Conservation (phyloP, 2,797 vertebrate genomes). For the Paguma larvata region DNA sequence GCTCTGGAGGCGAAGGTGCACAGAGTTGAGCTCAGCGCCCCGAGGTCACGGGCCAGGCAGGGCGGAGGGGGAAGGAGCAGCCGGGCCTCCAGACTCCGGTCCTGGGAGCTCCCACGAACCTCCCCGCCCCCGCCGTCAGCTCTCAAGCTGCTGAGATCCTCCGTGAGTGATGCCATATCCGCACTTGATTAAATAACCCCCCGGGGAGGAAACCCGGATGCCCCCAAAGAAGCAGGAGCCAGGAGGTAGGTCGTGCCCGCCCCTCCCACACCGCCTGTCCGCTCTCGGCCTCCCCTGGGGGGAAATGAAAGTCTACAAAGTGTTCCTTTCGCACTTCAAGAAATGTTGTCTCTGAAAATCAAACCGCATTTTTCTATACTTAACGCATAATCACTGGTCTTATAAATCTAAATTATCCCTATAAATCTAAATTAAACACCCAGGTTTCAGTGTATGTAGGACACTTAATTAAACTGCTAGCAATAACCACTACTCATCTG, state of each 20-base stretch:
- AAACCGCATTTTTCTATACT: constrained; percentile 85
- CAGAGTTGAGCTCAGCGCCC: neutral
- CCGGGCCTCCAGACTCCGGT: neutral
- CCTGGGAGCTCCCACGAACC: no score
- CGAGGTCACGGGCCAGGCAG: no score
- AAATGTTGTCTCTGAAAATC: constrained; percentile 87
- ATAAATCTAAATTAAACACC: constrained; percentile 88
- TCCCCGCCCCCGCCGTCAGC: accelerated
- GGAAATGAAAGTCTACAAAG: constrained; percentile 82
- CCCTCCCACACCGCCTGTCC: neutral
- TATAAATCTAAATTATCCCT: constrained; percentile 87
- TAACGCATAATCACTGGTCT: constrained; percentile 84
- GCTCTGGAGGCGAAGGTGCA: neutral
- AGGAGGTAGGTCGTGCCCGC: neutral
- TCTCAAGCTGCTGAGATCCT: neutral
- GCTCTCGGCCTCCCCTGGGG: constrained; percentile 52
- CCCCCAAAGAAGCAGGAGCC: neutral
- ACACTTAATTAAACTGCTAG: constrained; percentile 87
- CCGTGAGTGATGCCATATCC: accelerated
- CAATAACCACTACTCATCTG: constrained; percentile 87
- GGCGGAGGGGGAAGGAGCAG: no score
- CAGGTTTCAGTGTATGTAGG: constrained; percentile 84
- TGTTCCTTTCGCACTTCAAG: constrained; percentile 80
- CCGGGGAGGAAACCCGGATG: neutral
- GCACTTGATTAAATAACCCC: neutral